A percentile compares a stretch with the other conserved stretches of the same genome.
phyloP scores from a whole-genome alignment of 2,113 vertebrate genomes.

The Notiomystis cincta region DNA sequence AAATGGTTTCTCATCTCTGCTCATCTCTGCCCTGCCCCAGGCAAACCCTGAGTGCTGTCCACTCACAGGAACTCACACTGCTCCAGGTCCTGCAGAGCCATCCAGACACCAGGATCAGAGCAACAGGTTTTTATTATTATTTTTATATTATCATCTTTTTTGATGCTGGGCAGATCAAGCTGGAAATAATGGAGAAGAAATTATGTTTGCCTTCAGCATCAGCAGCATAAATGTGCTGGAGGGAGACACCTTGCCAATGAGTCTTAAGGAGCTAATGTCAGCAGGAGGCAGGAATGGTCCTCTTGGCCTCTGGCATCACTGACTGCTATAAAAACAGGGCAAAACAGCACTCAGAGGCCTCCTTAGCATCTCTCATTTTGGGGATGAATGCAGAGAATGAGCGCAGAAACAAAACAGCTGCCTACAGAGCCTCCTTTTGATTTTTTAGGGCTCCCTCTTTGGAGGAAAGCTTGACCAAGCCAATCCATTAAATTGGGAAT shows the following conservation, averaged over 20 bases:
- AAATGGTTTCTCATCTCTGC: background rate
- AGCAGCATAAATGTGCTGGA: background rate
- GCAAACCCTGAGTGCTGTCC: background rate
- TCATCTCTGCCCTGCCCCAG: background rate
- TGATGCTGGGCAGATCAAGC: background rate
- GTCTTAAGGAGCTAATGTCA: background rate
- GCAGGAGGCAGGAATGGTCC: background rate
- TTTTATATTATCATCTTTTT: background rate
- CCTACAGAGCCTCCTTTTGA: background rate
- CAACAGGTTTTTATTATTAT: background rate
- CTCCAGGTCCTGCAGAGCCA: background rate
- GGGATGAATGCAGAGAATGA: background rate
- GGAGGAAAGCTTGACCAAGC: background rate
- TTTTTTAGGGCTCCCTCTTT: background rate
- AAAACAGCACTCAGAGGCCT: background rate
- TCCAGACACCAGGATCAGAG: background rate
- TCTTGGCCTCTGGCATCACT: background rate
- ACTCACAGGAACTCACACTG: fast-evolving
- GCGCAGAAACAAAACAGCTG: background rate
- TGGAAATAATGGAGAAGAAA: background rate
- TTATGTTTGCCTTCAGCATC: background rate
- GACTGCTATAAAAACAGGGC: background rate
- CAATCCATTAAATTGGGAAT: background rate
- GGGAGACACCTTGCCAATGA: background rate
- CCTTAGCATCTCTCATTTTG: background rate